Percentiles rank a stretch among this genome's conserved stretches.
phyloP scores from a whole-genome alignment of 2,113 vertebrate species.

The Acinonyx jubatus region DNA sequence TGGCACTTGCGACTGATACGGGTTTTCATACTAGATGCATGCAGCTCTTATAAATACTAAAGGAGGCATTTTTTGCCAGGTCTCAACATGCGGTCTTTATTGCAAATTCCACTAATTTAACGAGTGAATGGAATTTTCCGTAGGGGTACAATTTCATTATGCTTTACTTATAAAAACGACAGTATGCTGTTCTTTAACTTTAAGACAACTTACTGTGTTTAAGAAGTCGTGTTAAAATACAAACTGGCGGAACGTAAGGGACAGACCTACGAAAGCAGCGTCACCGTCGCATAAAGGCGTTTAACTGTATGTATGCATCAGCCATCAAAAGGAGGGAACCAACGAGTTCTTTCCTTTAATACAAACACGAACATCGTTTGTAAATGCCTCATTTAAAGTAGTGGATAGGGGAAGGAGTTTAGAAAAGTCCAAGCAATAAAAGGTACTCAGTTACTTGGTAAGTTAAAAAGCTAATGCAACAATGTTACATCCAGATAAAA shows the following conservation, averaged over 20 bases:
- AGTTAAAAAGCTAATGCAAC: constrained; percentile 89
- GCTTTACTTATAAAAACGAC: constrained; percentile 70
- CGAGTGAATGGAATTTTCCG: constrained; percentile 76
- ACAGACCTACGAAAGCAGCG: constrained; percentile 79
- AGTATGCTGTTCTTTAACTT: constrained; percentile 75
- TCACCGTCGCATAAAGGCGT: constrained; percentile 77
- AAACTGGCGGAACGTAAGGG: constrained; percentile 75
- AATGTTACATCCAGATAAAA: constrained; percentile 87
- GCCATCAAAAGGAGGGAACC: constrained; percentile 74
- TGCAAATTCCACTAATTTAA: constrained; percentile 79
- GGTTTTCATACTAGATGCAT: constrained; percentile 81
- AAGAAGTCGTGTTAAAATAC: constrained; percentile 76
- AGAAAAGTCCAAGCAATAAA: constrained; percentile 86
- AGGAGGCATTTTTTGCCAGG: constrained; percentile 72
- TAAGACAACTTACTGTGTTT: constrained; percentile 72
- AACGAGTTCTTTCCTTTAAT: constrained; percentile 74
- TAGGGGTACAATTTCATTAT: constrained; percentile 75
- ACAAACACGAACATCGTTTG: constrained; percentile 80
- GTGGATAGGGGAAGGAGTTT: constrained; percentile 78
- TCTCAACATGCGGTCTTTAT: constrained; percentile 79
- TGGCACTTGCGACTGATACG: constrained; percentile 74
- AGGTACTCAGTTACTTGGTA: constrained; percentile 80
- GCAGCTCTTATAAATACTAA: constrained; percentile 82
- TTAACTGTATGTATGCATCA: constrained; percentile 70
- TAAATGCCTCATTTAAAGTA: constrained; percentile 85